Percentiles rank a stretch among this genome's conserved stretches.
Conservation (phyloP, 2,113 vertebrate species). For the Candoia aspera region DNA sequence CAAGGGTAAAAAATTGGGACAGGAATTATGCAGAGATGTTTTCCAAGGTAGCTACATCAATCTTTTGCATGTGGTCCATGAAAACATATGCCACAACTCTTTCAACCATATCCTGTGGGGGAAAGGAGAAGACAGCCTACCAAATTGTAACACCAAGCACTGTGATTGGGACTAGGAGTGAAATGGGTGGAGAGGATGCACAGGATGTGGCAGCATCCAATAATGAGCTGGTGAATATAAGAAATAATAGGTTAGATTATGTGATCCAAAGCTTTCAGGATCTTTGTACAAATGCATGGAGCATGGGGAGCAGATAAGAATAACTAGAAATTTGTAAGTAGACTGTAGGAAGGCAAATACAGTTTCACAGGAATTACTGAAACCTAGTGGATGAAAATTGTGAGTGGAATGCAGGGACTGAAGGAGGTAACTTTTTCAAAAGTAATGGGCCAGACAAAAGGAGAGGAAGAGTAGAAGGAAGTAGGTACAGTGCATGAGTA, state of each 20-base stretch:
- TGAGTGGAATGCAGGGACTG: not conserved
- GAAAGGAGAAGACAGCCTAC: not conserved
- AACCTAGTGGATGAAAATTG: not conserved
- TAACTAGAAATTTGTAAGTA: not conserved
- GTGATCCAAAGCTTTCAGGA: not conserved
- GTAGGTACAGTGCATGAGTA: not conserved
- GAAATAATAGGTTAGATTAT: not conserved
- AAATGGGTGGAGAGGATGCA: not conserved
- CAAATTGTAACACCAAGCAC: not conserved
- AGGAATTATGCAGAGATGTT: not conserved
- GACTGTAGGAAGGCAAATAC: not conserved
- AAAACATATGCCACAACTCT: not conserved
- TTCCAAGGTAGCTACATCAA: not conserved
- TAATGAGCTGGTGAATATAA: not conserved
- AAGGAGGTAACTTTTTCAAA: not conserved
- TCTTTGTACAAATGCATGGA: not conserved
- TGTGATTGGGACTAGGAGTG: not conserved
- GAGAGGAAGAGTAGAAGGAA: not conserved
- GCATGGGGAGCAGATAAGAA: not conserved
- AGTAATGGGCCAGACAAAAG: not conserved
- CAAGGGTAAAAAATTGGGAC: not conserved
- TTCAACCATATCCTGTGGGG: not conserved
- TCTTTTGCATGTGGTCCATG: not conserved
- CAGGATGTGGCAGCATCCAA: not conserved
- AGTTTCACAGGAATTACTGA: not conserved